These are phyloP conservation scores for Eurystomus glaucurus DNA, from an alignment of 2,797 vertebrate genomes.

Conservation along the genomic window DNA sequence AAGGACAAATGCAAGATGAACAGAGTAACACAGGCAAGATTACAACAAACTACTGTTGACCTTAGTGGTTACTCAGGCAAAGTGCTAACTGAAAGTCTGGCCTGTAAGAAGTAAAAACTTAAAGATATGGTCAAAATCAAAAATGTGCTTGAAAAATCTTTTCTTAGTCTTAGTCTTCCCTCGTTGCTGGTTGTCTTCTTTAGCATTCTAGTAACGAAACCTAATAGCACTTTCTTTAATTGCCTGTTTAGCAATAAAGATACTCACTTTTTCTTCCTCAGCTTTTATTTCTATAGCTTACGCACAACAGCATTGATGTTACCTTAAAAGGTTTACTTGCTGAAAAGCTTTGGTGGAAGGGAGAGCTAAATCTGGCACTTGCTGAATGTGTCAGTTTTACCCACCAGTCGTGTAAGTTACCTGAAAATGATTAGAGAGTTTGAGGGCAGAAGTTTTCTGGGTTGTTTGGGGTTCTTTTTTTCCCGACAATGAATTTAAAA, in stretches of 20 bases:
- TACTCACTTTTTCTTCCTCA: background rate
- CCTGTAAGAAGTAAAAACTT: background rate
- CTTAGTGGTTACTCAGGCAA: background rate
- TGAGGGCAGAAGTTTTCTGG: background rate
- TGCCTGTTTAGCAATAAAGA: background rate
- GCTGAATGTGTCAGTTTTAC: background rate
- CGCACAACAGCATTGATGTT: background rate
- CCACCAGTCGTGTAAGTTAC: background rate
- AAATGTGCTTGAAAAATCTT: background rate
- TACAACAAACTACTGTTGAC: background rate
- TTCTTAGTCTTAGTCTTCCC: background rate
- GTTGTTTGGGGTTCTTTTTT: too few relatives aligned
- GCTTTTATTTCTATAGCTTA: background rate
- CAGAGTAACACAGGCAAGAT: background rate
- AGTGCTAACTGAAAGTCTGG: background rate
- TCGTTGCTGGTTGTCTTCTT: background rate
- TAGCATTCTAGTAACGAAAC: background rate
- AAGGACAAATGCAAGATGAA: background rate
- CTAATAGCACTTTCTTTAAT: background rate
- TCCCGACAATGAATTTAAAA: background rate
- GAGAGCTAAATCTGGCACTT: background rate
- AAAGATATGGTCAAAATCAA: background rate
- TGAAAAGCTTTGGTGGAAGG: background rate
- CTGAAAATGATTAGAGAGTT: background rate
- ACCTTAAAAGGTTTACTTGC: background rate